A percentile compares a stretch with the other conserved stretches of the same genome.
These are phyloP conservation scores for Butorides virescens DNA, from an alignment of 2,113 vertebrate genomes.

Conservation along the genomic window DNA sequence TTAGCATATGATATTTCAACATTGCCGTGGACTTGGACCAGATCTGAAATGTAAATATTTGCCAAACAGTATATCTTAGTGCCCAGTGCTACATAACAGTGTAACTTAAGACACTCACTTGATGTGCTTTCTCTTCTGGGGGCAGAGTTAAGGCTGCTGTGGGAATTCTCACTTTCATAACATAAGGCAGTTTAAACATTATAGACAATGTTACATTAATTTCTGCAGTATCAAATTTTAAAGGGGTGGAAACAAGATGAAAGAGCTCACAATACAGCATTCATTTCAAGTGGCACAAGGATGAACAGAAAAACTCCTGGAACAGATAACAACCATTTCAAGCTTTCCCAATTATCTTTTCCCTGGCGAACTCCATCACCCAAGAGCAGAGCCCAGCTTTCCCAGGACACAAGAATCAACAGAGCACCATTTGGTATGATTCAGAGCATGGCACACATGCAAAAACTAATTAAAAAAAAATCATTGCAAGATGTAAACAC, in stretches of 20 bases:
- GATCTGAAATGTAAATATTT: constrained; percentile 27
- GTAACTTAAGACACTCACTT: constrained; percentile 13
- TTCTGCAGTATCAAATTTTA: constrained; percentile 15
- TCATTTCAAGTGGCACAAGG: neutral
- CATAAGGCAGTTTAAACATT: neutral
- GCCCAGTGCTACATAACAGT: neutral
- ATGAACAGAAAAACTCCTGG: neutral
- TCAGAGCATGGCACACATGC: neutral
- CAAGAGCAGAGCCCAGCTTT: neutral
- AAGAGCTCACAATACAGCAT: neutral
- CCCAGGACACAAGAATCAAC: neutral
- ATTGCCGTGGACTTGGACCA: neutral
- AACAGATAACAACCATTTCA: neutral
- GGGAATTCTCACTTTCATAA: constrained; percentile 49
- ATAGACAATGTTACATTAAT: neutral
- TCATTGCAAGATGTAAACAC: neutral
- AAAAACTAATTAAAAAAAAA: neutral
- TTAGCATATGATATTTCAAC: neutral
- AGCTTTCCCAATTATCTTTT: neutral
- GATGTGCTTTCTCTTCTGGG: neutral
- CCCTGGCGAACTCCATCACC: neutral
- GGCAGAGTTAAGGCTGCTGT: neutral
- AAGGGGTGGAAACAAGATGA: constrained; percentile 1
- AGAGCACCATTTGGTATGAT: neutral
- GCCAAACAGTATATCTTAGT: neutral